Base-by-base conservation (phyloP, 2,113 vertebrate species). In the Acanthochromis polyacanthus region DNA sequence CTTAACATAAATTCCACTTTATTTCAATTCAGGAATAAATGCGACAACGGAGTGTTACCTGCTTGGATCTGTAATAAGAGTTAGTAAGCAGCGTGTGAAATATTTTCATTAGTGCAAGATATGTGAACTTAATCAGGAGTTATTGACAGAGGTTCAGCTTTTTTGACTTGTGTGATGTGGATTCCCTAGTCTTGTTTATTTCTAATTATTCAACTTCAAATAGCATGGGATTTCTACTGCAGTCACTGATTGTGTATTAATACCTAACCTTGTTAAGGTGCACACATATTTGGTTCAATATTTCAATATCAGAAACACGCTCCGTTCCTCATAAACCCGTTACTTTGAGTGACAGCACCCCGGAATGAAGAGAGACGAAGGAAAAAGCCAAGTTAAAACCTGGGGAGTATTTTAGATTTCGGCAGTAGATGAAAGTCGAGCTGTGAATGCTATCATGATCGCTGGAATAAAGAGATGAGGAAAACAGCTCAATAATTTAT, bases 401-500 rank as follows among this genome's bases (percentile, higher is more conserved):
- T n/a, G 38, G 5, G 23, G 6, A 55, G 63, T 64, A 16, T 68
- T 71, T 83, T 14, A 45, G 22, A 65, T 71, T 59, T 36, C 36
- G 30, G 30, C 45, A 58, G 10, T 16, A 43, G 74, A 56, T 60
- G 57, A 67, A 81, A 75, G 68, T 52, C 4, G 15, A 52, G 60
- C 28, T 59, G 58, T 12, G 66, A 58, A 10, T 32, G n/a, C n/a
- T 69, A 43, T 68, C 66, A 52, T 78, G 53, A 81, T 70, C n/a
- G 9, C 48, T 56, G 23, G 22, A 81, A 81, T 81, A 88, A 80
- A 83, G 74, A 79, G 70, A 69, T 45, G 67, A 68, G 79, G 50
- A 85, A 90, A 84, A 83, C 77, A 71, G 45, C 83, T 89, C 86
- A 84, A 81, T 88, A 72, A 69, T 59, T 48, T 84, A 88, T 90